Percentiles rank a stretch among this genome's conserved stretches.
phyloP scores from a whole-genome alignment of 2,113 vertebrate species.

The Saimiri boliviensis region DNA sequence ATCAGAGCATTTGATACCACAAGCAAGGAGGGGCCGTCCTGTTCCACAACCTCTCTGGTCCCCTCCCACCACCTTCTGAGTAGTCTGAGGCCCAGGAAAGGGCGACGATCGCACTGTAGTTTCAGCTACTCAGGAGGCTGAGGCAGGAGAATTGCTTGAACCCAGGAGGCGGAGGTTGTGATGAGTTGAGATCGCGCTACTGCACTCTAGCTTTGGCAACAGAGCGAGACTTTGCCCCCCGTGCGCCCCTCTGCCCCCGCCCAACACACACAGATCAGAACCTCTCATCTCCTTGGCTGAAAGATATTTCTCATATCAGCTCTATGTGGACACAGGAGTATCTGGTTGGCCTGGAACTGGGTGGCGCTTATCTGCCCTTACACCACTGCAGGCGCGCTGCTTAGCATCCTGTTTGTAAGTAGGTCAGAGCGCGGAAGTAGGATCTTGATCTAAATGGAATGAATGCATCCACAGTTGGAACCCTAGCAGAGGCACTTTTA shows the following conservation, averaged over 20 bases:
- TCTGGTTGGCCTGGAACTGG: background rate
- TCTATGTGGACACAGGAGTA: background rate
- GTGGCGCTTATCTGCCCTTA: background rate
- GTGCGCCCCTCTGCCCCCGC: too few species aligned
- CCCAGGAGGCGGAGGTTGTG: too few species aligned
- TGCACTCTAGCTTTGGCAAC: too few species aligned
- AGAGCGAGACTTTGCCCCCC: too few species aligned
- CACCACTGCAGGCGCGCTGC: too few species aligned
- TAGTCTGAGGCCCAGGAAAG: background rate
- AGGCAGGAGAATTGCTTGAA: too few species aligned
- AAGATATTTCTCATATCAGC: background rate
- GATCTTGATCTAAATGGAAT: background rate
- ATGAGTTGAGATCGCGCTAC: too few species aligned
- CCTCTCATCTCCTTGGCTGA: background rate
- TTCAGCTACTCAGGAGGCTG: too few species aligned
- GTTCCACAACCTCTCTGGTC: background rate
- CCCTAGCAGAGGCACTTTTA: background rate
- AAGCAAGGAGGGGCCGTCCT: background rate
- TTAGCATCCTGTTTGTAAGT: too few species aligned
- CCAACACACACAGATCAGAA: too few species aligned
- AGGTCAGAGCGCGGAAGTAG: background rate
- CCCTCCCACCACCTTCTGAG: background rate
- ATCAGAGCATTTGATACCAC: rapidly evolving
- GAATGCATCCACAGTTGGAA: background rate
- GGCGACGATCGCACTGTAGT: too few species aligned